Evolutionary conservation across 2,888 invertebrate genomes (phyloP), one percentile per base, ranked within the genome.

Genomic region (Polylopha cassiicola): DNA sequence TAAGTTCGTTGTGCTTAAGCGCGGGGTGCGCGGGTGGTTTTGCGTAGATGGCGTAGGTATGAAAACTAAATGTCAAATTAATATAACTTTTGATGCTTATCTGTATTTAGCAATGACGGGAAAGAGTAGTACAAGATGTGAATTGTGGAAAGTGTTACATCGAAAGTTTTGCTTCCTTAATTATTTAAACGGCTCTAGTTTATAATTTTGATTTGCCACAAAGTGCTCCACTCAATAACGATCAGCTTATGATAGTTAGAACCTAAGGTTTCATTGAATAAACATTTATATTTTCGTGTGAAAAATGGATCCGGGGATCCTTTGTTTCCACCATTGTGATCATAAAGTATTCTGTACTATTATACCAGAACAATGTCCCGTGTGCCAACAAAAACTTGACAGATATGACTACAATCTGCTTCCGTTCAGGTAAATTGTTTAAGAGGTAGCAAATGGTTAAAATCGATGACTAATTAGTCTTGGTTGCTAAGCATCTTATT

Each of bases 301-400:
- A 51, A 74, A 71, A 65, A 89, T 89, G 87, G 92, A 93, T 87
- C 92, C 92, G 58, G 92, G 93, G 61, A 92, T 96, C 69, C 88
- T 95, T 72, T 96, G 96, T 86, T 95, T 95, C 80, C 93, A 95
- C 86, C 97, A 97, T 79, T 96, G 96, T 74, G 89, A 89, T 41
- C 88, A 91, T 48, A 91, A 92, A 82, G 90, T 95, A 55, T 95
- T 95, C 81, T 95, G 95, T 70, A 92, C 93, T 61, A 79, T 86
- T 52, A 87, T 96, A 62, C 95, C 95, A 29, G 88, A 89, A 61
- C 75, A 79, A 51, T 97, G 96, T 70, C 95, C 95, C 38, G 87
- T 91, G 54, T 97, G 97, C 76, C 85, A 88, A 51, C 86, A 86
- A 51, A 76, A 72, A 56, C 61, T 85, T 21, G 84, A 85, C 57